A percentile compares a stretch with the other conserved stretches of the same genome.
Conservation (phyloP, 1,140 invertebrate genomes). For the Bombus pascuorum region DNA sequence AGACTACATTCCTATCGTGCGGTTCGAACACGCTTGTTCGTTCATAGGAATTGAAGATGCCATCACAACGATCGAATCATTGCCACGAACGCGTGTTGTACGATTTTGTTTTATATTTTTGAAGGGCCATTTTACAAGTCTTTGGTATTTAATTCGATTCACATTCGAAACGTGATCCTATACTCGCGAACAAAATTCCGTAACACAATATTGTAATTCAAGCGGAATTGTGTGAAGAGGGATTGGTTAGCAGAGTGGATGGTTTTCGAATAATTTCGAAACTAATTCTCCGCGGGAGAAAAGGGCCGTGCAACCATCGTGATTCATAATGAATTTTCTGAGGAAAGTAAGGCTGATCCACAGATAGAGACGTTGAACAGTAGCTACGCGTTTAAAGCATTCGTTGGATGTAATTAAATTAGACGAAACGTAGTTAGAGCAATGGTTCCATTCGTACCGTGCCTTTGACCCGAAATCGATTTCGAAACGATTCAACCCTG, state of each 20-base stretch:
- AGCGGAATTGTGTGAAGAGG: not conserved
- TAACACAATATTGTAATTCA: not conserved
- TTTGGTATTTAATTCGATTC: not conserved
- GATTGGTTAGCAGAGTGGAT: not conserved
- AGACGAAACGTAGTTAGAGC: constrained; percentile 14
- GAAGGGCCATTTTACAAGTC: too few relatives aligned
- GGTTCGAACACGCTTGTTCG: not conserved
- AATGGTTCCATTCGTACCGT: not conserved
- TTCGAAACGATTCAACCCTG: not conserved
- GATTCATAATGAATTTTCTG: not conserved
- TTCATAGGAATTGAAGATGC: constrained; percentile 14
- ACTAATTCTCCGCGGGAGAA: not conserved
- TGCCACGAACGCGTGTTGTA: not conserved
- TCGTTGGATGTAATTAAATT: not conserved
- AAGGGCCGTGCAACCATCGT: too few relatives aligned
- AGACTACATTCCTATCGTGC: constrained; percentile 1
- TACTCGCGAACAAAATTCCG: not conserved
- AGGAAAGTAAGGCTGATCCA: too few relatives aligned
- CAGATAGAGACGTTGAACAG: not conserved
- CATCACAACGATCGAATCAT: not conserved
- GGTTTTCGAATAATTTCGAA: not conserved
- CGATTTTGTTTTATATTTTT: too few relatives aligned
- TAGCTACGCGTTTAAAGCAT: not conserved
- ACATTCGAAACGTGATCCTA: not conserved
- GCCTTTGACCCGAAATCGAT: constrained; percentile 12